Conservation (phyloP, 2,113 vertebrate species). For the Eretmodus cyanostictus region DNA sequence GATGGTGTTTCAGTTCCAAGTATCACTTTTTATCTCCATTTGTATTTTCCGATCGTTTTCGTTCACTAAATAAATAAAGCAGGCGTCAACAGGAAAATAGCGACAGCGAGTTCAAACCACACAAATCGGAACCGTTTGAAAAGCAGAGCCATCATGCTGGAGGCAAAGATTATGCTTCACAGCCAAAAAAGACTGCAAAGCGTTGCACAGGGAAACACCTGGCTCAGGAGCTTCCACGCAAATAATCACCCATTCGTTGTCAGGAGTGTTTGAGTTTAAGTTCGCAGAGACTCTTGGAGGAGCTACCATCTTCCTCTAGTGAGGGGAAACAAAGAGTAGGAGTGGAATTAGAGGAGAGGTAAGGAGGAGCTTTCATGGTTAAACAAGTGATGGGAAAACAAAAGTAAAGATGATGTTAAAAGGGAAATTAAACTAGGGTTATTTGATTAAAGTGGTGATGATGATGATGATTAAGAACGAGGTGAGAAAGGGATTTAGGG, state of each 20-base stretch:
- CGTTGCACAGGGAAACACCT: background rate
- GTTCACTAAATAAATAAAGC: background rate
- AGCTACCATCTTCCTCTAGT: slow-evolving; percentile 61
- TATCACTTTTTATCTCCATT: background rate
- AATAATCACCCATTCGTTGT: slow-evolving; percentile 61
- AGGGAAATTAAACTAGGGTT: background rate
- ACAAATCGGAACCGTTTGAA: background rate
- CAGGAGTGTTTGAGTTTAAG: slow-evolving; percentile 28
- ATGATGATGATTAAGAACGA: background rate
- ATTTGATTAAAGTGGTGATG: background rate
- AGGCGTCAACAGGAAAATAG: background rate
- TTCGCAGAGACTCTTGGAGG: slow-evolving; percentile 46
- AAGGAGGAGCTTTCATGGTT: background rate
- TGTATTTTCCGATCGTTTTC: background rate
- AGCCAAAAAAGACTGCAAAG: background rate
- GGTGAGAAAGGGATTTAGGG: background rate
- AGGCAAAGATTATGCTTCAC: background rate
- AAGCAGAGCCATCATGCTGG: background rate
- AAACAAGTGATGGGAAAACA: background rate
- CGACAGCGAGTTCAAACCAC: background rate
- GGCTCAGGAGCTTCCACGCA: slow-evolving; percentile 38
- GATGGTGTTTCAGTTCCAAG: slow-evolving; percentile 41
- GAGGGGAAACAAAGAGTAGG: slow-evolving; percentile 31
- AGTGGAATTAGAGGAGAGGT: background rate
- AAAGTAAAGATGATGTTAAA: background rate